Conservation (phyloP, 2,113 vertebrate species). For the Nesogale talazaci region DNA sequence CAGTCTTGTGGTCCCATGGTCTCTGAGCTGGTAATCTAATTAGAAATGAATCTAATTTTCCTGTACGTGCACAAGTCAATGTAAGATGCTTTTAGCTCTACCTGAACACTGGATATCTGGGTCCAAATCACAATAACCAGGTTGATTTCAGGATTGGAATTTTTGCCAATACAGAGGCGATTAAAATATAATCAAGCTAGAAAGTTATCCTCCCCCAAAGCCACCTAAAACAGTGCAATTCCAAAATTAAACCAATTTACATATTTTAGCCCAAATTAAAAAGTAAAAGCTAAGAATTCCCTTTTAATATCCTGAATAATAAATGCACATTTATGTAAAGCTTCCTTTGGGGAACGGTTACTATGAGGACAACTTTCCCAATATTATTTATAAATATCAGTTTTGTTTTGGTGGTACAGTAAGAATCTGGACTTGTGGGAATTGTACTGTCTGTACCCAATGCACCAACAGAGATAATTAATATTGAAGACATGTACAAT, state of each 20-base stretch:
- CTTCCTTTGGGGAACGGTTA: conserved; percentile 54
- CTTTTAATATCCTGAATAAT: conserved; percentile 70
- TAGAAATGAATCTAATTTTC: conserved; percentile 53
- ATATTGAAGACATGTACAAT: conserved; percentile 45
- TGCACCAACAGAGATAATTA: conserved; percentile 67
- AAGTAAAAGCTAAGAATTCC: conserved; percentile 76
- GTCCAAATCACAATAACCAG: conserved; percentile 58
- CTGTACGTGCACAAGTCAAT: background rate
- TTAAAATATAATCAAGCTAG: conserved; percentile 77
- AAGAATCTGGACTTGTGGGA: conserved; percentile 69
- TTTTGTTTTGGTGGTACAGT: conserved; percentile 72
- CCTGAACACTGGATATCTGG: conserved; percentile 49
- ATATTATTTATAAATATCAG: conserved; percentile 68
- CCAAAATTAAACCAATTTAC: conserved; percentile 79
- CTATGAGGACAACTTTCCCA: conserved; percentile 59
- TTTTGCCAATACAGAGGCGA: conserved; percentile 65
- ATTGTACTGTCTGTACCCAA: conserved; percentile 65
- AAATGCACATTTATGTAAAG: conserved; percentile 61
- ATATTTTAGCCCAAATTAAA: conserved; percentile 80
- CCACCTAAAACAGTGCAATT: conserved; percentile 77
- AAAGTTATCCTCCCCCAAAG: conserved; percentile 77
- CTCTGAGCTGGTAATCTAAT: background rate
- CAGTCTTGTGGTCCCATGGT: background rate
- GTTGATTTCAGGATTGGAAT: conserved; percentile 69
- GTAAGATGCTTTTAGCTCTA: conserved; percentile 46